These are phyloP conservation scores for Coenobita brevimanus DNA, from an alignment of 1,140 invertebrate species.

Conservation along the genomic window DNA sequence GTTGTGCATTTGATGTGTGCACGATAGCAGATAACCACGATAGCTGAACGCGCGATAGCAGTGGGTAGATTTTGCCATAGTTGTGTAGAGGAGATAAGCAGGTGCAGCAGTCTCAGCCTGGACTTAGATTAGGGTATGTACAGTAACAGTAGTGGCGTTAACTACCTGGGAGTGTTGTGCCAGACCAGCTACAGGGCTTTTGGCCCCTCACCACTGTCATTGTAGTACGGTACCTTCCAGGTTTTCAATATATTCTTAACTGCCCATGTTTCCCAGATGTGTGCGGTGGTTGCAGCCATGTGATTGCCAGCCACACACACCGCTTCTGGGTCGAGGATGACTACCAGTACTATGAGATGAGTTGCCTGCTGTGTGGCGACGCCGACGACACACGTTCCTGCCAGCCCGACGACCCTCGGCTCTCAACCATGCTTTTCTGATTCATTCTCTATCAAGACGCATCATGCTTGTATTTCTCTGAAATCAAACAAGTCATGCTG, in stretches of 20 bases:
- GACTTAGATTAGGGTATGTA: too few relatives aligned
- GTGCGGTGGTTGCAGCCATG: slow-evolving; percentile 69
- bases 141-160: too few relatives aligned
- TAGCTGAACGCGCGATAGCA: too few relatives aligned
- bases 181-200: too few relatives aligned
- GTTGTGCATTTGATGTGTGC: too few relatives aligned
- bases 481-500: background rate
- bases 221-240: background rate
- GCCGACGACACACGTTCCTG: slow-evolving; percentile 71
- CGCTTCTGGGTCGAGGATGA: slow-evolving; percentile 70
- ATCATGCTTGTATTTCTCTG: background rate
- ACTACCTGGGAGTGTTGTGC: too few relatives aligned
- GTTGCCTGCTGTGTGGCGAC: slow-evolving; percentile 70
- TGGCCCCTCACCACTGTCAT: background rate
- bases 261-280: slow-evolving; percentile 59
- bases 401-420: slow-evolving; percentile 70
- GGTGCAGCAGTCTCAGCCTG: too few relatives aligned
- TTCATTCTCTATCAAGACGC: background rate
- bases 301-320: slow-evolving; percentile 69
- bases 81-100: too few relatives aligned
- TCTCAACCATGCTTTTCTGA: slow-evolving; percentile 55
- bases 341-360: slow-evolving; percentile 72
- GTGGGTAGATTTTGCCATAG: too few relatives aligned
- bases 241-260: background rate
- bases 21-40: too few relatives aligned